Evolutionary conservation across 2,113 vertebrate genomes (phyloP).

Genomic region (Cnemophilus loriae): DNA sequence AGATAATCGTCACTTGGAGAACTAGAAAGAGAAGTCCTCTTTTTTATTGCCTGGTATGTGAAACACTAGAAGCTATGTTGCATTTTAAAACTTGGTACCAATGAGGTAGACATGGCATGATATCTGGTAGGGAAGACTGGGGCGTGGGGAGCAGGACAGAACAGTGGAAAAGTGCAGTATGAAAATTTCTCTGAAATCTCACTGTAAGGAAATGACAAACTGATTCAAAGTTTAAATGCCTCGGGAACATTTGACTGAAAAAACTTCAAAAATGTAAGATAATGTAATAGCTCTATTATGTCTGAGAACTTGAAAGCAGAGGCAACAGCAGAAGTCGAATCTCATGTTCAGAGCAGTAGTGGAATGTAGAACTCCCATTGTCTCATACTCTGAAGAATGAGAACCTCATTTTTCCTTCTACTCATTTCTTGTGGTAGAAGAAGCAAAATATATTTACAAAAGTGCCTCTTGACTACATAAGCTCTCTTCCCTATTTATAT

Average conservation of each 20-base stretch:
- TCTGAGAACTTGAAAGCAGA: not conserved
- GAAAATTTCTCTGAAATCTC: not conserved
- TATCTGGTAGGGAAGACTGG: not conserved
- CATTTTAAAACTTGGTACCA: not conserved
- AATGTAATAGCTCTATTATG: not conserved
- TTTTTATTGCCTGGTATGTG: not conserved
- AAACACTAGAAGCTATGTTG: not conserved
- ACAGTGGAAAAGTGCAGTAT: not conserved
- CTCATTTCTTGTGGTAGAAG: not conserved
- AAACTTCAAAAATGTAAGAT: not conserved
- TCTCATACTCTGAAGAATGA: not conserved
- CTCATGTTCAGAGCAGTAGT: not conserved
- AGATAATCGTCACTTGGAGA: not conserved
- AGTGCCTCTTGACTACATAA: not conserved
- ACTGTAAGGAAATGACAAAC: not conserved
- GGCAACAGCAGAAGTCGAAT: not conserved
- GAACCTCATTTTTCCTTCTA: not conserved
- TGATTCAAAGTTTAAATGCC: not conserved
- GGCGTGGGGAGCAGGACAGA: fast-evolving
- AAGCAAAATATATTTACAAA: not conserved
- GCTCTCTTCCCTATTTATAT: not conserved
- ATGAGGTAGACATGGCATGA: not conserved
- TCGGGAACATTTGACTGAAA: not conserved
- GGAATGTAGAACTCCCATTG: not conserved
- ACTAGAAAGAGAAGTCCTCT: not conserved